Conservation (phyloP, 2,888 invertebrate genomes). For the Schizaphis graminum region DNA sequence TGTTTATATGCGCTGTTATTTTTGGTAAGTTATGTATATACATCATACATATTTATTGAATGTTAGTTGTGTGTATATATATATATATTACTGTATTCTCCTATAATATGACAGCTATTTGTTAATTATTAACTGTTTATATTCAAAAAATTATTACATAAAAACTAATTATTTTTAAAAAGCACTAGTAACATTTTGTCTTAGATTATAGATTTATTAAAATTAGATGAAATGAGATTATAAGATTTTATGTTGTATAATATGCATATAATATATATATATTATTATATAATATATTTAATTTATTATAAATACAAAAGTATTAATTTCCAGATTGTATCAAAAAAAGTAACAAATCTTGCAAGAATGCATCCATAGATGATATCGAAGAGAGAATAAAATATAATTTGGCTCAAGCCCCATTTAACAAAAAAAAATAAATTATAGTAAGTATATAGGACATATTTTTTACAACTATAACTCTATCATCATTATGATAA, state of each 20-base stretch:
- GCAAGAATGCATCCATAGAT: not conserved
- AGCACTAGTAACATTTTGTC: not conserved
- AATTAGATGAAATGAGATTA: not conserved
- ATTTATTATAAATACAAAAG: not conserved
- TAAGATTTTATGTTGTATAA: not conserved
- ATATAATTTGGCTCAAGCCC: slow-evolving; percentile 18
- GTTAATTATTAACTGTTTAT: not conserved
- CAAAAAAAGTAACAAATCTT: not conserved
- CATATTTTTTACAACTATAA: slow-evolving; percentile 1
- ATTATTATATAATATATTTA: not conserved
- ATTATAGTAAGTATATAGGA: not conserved
- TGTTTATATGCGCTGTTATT: slow-evolving; percentile 8
- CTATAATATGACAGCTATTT: not conserved
- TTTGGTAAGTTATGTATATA: slow-evolving; percentile 25
- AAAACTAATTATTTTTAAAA: not conserved
- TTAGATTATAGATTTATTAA: not conserved
- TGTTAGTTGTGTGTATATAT: not conserved
- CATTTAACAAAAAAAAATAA: slow-evolving; percentile 17
- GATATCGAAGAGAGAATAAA: slow-evolving; percentile 1
- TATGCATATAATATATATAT: no score
- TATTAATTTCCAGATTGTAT: not conserved
- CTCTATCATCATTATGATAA: not conserved
- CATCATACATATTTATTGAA: slow-evolving; percentile 23
- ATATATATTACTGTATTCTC: not conserved
- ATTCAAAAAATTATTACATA: not conserved